Evolutionary conservation across 2,797 vertebrate species (phyloP).

Genomic region (Coendou prehensilis): DNA sequence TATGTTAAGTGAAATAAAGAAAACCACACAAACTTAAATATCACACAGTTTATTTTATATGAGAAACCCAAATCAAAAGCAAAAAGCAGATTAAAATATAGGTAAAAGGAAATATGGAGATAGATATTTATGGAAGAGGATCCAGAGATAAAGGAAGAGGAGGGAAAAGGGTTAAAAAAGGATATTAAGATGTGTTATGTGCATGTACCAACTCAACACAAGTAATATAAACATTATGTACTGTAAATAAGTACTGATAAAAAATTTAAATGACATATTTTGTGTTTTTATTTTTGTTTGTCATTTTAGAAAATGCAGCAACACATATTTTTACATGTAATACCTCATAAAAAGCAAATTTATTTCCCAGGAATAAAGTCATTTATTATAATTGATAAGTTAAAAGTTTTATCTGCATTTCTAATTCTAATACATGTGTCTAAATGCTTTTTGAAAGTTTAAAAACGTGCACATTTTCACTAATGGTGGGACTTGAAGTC

Average conservation of each 20-base stretch:
- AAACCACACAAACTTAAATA: not conserved
- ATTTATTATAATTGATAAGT: not conserved
- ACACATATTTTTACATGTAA: not conserved
- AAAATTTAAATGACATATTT: not conserved
- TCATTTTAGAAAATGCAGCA: not conserved
- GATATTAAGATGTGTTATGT: not conserved
- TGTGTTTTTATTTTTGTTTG: not conserved
- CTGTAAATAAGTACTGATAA: not conserved
- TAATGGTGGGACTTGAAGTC: not conserved
- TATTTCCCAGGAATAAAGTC: not conserved
- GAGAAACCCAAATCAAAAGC: not conserved
- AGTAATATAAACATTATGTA: not conserved
- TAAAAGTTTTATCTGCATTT: not conserved
- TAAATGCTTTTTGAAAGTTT: not conserved
- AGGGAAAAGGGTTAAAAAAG: not conserved
- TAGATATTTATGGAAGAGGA: not conserved
- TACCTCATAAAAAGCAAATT: not conserved
- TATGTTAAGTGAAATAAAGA: not conserved
- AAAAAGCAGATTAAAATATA: not conserved
- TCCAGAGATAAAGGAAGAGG: not conserved
- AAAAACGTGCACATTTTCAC: not conserved
- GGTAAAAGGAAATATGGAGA: not conserved
- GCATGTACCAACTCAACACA: not conserved
- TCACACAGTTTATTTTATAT: not conserved
- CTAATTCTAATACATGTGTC: conserved; percentile 6